Evolutionary conservation across 1,140 invertebrate species (phyloP), one percentile per base, ranked within the genome.

Genomic region (Bicyclus anynana): DNA sequence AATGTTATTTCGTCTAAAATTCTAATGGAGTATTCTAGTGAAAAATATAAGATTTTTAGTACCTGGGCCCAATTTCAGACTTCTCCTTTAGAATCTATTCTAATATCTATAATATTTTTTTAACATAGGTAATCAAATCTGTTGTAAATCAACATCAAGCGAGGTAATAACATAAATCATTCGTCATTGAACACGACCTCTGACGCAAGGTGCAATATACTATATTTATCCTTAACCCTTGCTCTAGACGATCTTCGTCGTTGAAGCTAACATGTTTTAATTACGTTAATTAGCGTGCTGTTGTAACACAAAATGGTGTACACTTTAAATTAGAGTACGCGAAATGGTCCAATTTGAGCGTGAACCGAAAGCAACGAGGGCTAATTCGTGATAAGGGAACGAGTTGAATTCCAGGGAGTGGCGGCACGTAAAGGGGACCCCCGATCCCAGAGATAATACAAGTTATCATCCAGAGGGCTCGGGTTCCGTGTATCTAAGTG

Each of bases 361-460:
- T 82, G 71, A 77, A 75, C 71, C 56, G 70, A 82, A 77, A 76
- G 71, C 65, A 67, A 72, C 67, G 69, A 72, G 74, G 72, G 71
- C 74, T 83, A 83, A 80, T 84, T 81, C 73, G 68, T 70, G 75
- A 86, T 84, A 84, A 86, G 73, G 72, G 72, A 77, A 67, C 67
- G 71, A 74, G 64, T 77, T 77, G 71, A 79, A 77, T 77, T 69
- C 38, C 51, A 51, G 26, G 33, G 57, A 69, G 72, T 72, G 71
- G 72, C 70, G 74, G 75, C 72, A 65, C 61, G 71, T 67, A 63
- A 68, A 63, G n/a, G 58, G 64, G 67, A 55, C 51, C 42, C 49
- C 59, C 65, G 68, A 68, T 68, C 65, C 67, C 53, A 52, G 55
- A 70, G 70, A 77, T 77, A 79, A 72, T 68, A 60, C 35, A 65